A percentile compares a stretch with the other conserved stretches of the same genome.
Evolutionary conservation across 2,888 invertebrate genomes (phyloP).

Genomic region (Drosophila buzzatii): DNA sequence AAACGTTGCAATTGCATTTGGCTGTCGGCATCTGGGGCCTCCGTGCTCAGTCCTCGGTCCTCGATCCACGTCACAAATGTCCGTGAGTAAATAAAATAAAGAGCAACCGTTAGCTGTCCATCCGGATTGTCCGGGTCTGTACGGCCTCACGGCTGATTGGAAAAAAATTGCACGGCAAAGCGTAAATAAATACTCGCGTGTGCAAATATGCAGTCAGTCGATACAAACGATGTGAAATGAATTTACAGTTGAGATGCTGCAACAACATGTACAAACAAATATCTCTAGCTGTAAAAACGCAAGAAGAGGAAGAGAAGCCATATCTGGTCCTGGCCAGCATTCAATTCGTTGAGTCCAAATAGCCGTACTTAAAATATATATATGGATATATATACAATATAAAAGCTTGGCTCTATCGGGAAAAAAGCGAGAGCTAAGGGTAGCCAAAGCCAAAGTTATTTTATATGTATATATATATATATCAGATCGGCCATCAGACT

Average conservation of each 20-base stretch:
- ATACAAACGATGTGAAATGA: constrained; percentile 1
- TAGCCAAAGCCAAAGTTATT: neutral
- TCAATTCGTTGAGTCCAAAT: neutral
- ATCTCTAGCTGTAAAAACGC: neutral
- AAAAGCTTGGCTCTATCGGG: neutral
- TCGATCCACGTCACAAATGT: no score
- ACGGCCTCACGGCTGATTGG: constrained; percentile 10
- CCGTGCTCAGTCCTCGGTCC: neutral
- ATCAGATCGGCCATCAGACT: neutral
- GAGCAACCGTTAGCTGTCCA: constrained; percentile 1
- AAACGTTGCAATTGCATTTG: constrained; percentile 18
- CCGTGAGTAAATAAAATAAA: constrained; percentile 13
- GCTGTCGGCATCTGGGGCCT: neutral
- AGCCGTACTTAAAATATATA: neutral
- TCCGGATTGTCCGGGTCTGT: neutral
- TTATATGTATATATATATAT: neutral
- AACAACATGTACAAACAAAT: constrained; percentile 8
- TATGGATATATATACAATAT: neutral
- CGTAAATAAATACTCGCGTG: constrained; percentile 23
- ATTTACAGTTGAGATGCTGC: constrained; percentile 10
- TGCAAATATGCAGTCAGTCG: constrained; percentile 13
- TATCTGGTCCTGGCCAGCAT: neutral
- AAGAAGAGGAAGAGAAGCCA: neutral
- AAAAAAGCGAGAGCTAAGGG: neutral
- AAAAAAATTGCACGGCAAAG: constrained; percentile 20